Conservation (phyloP, 2,113 vertebrate genomes). For the Sander lucioperca region DNA sequence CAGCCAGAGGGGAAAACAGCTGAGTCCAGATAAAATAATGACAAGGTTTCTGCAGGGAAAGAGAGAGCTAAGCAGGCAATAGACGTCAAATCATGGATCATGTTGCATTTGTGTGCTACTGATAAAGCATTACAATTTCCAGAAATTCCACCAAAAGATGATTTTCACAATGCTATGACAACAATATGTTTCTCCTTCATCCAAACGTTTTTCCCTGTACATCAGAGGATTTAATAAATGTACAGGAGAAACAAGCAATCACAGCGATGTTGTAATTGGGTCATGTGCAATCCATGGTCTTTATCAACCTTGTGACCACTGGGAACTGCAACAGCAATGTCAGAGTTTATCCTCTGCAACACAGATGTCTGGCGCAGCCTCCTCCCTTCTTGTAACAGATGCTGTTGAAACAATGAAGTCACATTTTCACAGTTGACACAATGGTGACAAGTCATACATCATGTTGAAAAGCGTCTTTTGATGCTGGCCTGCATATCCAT, state of each 20-base stretch:
- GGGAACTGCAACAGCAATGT: conserved; percentile 13
- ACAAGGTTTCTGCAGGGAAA: conserved; percentile 56
- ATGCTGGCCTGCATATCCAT: background rate
- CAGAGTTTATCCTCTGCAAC: conserved; percentile 26
- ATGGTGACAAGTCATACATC: background rate
- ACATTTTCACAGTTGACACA: conserved; percentile 9
- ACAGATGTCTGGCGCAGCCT: conserved; percentile 38
- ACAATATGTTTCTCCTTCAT: background rate
- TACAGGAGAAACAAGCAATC: conserved; percentile 9
- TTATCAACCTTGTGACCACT: conserved; percentile 25
- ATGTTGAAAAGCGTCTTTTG: background rate
- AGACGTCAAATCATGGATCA: conserved; percentile 12
- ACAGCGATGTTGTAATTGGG: background rate
- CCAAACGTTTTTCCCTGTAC: background rate
- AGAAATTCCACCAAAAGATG: background rate
- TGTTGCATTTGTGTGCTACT: background rate
- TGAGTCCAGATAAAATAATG: conserved; percentile 54
- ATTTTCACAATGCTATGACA: background rate
- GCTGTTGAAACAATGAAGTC: conserved; percentile 23
- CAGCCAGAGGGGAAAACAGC: conserved; percentile 56
- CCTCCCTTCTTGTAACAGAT: conserved; percentile 16
- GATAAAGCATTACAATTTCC: background rate
- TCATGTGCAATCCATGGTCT: conserved; percentile 3
- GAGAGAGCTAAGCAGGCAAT: background rate
- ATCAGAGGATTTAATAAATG: background rate